Base-by-base conservation (phyloP, 2,888 invertebrate species). In the Liodrosophila aerea region DNA sequence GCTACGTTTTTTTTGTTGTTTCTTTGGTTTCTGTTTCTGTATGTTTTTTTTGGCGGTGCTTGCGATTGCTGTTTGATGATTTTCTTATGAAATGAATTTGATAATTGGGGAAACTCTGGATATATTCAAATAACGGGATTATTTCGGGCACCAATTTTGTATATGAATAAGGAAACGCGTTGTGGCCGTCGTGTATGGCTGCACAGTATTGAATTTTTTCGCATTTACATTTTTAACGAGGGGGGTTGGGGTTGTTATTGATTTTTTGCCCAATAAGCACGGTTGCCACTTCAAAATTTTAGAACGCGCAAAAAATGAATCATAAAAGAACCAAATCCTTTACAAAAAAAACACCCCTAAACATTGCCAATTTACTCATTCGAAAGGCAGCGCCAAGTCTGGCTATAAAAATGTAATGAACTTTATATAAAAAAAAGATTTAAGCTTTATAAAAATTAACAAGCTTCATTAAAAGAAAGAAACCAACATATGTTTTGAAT, bases 131-230 rank as follows among this genome's bases (percentile, higher is more conserved):
- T 36, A 39, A 31, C 44, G 43, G 18, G 22, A 30, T 49, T 37
- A 49, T 53, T 54, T 40, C 18, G 37, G 49, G 44, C 49, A 50
- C 37, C 34, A 39, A 46, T 53, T 67, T 43, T 45, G 43, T 39
- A 37, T 56, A 37, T 71, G 51, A 58, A 60, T 34, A 16, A 27
- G 33, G 44, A 64, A 85, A 76, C 64, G 73, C 83, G 76, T 59
- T 68, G 58, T 75, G 66, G 65, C 64, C 82, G 74, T 76, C 66
- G 84, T 80, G 86, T 86, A 68, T 85, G 85, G 87, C 76, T 87
- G 82, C 85, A 85, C 80, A 84, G 74, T 88, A 87, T 88, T 88
- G 87, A 87, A 88, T 85, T 85, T 86, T 83, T 87, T 86, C 83
- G 86, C 82, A 81, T 83, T 86, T 86, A 85, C 85, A 82, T 87